Conservation (phyloP, 2,113 vertebrate genomes). For the Coreoperca whiteheadi region DNA sequence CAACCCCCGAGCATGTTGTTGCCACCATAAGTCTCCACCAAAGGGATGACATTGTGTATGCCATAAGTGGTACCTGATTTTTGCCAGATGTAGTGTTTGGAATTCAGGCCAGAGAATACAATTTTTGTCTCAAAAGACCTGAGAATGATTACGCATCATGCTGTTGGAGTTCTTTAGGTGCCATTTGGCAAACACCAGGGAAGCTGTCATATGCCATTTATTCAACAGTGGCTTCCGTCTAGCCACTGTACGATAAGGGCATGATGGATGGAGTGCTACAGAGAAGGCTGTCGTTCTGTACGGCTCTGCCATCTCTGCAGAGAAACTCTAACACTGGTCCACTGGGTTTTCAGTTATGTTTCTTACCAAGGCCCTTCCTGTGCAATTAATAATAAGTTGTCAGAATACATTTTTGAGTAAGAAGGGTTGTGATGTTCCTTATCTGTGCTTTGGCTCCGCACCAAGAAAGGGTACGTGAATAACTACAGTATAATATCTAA, state of each 20-base stretch:
- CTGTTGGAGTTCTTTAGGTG: constrained; percentile 52
- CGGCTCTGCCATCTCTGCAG: constrained; percentile 27
- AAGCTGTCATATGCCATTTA: constrained; percentile 75
- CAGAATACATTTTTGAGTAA: neutral
- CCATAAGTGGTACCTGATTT: neutral
- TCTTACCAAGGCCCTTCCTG: constrained; percentile 22
- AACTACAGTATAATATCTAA: neutral
- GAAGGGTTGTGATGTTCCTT: neutral
- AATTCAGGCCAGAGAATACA: constrained; percentile 32
- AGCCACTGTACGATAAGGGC: constrained; percentile 44
- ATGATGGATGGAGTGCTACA: constrained; percentile 58
- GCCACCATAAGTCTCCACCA: neutral
- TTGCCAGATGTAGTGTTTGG: constrained; percentile 14
- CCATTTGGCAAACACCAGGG: constrained; percentile 69
- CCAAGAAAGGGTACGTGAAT: neutral
- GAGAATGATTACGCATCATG: constrained; percentile 42
- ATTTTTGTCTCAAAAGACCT: constrained; percentile 33
- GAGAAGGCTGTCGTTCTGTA: constrained; percentile 32
- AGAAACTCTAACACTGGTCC: constrained; percentile 28
- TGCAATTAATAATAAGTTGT: constrained; percentile 27
- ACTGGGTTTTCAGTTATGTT: constrained; percentile 20
- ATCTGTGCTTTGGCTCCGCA: constrained; percentile 9
- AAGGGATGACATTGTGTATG: constrained; percentile 4
- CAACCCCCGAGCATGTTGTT: neutral
- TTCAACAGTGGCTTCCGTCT: constrained; percentile 45